Percentiles rank a stretch among this genome's conserved stretches.
Evolutionary conservation across 2,797 vertebrate genomes (phyloP).

Genomic region (Potorous gilbertii): DNA sequence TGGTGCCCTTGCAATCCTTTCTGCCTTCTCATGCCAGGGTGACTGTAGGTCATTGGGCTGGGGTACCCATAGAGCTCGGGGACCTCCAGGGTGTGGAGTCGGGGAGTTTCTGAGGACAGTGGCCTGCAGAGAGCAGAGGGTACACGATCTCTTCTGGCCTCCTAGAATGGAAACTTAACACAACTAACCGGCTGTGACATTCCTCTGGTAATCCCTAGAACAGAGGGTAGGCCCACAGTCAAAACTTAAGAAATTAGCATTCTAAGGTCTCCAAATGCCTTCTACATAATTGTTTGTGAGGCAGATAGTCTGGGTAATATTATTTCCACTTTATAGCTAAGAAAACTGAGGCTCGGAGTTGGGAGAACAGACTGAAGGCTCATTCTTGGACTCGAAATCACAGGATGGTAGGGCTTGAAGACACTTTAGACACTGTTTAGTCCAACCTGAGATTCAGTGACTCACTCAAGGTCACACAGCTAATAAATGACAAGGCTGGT

Average conservation of each 20-base stretch:
- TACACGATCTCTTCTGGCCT: neutral
- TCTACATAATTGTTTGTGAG: neutral
- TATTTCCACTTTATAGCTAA: neutral
- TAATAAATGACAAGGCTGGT: neutral
- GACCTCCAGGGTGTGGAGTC: too few relatives aligned
- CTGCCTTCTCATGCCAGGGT: neutral
- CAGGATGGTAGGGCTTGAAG: neutral
- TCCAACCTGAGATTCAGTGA: neutral
- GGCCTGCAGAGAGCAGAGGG: neutral
- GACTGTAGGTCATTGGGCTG: neutral
- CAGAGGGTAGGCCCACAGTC: neutral
- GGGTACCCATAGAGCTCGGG: neutral
- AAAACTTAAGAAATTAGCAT: neutral
- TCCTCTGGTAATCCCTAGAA: neutral
- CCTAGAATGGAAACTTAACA: neutral
- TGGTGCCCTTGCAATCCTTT: neutral
- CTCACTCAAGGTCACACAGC: neutral
- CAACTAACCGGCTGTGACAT: neutral
- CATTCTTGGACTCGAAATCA: neutral
- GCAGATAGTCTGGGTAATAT: neutral
- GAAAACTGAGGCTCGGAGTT: neutral
- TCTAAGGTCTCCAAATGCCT: neutral
- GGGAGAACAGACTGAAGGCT: neutral
- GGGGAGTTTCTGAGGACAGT: neutral
- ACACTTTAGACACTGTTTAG: neutral